phyloP scores from a whole-genome alignment of 2,888 invertebrate species.

The Chloroclysta siterata region DNA sequence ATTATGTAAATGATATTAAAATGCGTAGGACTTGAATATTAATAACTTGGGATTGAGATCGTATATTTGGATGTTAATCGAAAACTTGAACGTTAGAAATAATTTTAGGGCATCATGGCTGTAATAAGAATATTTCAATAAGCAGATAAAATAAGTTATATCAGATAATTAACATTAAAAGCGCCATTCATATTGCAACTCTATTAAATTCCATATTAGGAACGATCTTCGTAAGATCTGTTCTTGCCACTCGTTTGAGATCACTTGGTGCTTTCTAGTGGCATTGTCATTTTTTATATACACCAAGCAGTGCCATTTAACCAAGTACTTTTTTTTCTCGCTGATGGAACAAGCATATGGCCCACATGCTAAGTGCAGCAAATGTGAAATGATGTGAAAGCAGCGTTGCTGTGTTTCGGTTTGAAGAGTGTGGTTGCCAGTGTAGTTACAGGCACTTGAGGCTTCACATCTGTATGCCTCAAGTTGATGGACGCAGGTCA shows the following conservation, averaged over 20 bases:
- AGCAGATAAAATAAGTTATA: not conserved
- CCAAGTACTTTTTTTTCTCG: no score
- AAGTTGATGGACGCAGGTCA: no score
- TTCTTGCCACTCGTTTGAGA: not conserved
- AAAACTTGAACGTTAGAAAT: constrained; percentile 19
- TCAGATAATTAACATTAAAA: not conserved
- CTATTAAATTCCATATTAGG: not conserved
- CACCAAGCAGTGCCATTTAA: no score
- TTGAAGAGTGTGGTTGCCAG: no score
- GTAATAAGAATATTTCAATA: constrained; percentile 11
- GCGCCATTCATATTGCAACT: not conserved
- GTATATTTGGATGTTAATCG: constrained; percentile 28
- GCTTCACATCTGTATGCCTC: no score
- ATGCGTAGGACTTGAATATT: constrained; percentile 27
- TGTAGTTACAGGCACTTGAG: no score
- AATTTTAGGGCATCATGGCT: constrained; percentile 9
- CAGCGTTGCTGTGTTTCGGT: no score
- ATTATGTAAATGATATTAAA: constrained; percentile 28
- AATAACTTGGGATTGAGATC: constrained; percentile 27
- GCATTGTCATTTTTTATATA: no score
- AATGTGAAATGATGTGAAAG: no score
- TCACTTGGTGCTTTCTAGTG: no score
- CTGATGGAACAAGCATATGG: no score
- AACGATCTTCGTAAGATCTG: not conserved
- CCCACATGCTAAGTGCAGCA: no score